Evolutionary conservation across 2,113 vertebrate genomes (phyloP), one percentile per base, ranked within the genome.

Genomic region (Piliocolobus tephrosceles): DNA sequence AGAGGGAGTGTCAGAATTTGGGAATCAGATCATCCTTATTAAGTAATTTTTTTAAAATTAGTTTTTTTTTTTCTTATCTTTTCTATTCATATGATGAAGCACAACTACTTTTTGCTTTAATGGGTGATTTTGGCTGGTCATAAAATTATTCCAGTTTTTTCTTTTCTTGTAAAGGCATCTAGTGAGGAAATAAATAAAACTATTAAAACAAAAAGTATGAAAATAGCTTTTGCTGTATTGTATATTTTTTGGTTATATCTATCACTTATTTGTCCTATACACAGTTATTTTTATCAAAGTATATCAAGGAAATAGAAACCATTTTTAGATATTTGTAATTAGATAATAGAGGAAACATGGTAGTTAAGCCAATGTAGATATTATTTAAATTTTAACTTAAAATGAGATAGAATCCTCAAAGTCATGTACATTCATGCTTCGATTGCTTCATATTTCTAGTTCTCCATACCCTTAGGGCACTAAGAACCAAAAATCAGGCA

Each of bases 311-410:
- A 87, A 89, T 9, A 79, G 6, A 76, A 89, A 83, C 1, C 2
- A 52, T 64, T 87, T 84, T 85, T 17, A 95, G 3, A n/a, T 20
- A 68, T 58, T 14, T 47, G 3, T 66, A 78, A 80, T 76, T 91
- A 66, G 35, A 87, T 43, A 86, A 50, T 61, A 61, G 27, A 95
- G 82, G 17, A 86, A 5, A 9, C 5, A 73, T 75, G 4, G 35
- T 78, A 72, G 82, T 90, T 79, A 89, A 76, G 57, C 9, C 17
- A 88, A 52, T 30, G 2, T 35, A 89, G 17, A 83, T 16, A 55
- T 43, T 80, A 94, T 70, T 95, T 97, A 93, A 91, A 91, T 89
- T 80, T 90, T 7, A 10, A 40, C 88, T 94, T 0, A 79, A 89
- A 93, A 38, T 70, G 27, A 47, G 35, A 55, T 55, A 32, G 6